These are phyloP conservation scores for Eilema depressum DNA, from an alignment of 2,888 invertebrate genomes.

Conservation along the genomic window DNA sequence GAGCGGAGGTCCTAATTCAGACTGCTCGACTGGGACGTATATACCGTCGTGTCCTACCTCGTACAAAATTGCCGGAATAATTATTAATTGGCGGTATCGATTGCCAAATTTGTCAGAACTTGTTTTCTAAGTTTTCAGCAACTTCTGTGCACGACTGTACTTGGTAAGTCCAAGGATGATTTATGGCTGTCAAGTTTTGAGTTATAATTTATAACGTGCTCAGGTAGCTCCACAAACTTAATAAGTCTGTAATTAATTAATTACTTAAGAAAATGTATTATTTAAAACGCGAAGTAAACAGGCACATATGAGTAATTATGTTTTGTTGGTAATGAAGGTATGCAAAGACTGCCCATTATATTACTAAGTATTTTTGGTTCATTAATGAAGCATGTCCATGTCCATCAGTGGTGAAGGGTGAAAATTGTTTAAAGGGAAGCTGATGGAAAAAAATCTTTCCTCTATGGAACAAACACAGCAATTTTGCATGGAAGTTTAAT, in stretches of 20 bases:
- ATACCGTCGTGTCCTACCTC: too few relatives aligned
- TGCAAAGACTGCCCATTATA: not conserved
- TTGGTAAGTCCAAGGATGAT: constrained; percentile 36
- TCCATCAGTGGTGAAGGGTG: too few relatives aligned
- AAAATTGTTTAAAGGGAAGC: too few relatives aligned
- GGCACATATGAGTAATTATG: not conserved
- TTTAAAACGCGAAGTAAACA: not conserved
- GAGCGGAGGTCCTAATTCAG: too few relatives aligned
- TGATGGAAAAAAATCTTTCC: too few relatives aligned
- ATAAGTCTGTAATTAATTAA: constrained; percentile 53
- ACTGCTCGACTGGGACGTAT: too few relatives aligned
- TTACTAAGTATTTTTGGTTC: too few relatives aligned
- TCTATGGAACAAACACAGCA: too few relatives aligned
- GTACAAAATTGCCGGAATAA: too few relatives aligned
- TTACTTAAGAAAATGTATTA: constrained; percentile 38
- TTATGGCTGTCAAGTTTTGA: constrained; percentile 39
- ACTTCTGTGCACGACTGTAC: not conserved
- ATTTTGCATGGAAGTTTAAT: too few relatives aligned
- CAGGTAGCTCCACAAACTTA: constrained; percentile 39
- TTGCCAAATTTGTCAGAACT: not conserved
- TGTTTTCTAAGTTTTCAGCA: not conserved
- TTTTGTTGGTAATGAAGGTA: not conserved
- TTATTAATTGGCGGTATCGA: not conserved
- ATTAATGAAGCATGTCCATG: too few relatives aligned
- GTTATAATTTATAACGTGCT: constrained; percentile 47